A percentile compares a stretch with the other conserved stretches of the same genome.
Evolutionary conservation across 2,797 vertebrate genomes (phyloP).

Genomic region (Aeoliscus strigatus): DNA sequence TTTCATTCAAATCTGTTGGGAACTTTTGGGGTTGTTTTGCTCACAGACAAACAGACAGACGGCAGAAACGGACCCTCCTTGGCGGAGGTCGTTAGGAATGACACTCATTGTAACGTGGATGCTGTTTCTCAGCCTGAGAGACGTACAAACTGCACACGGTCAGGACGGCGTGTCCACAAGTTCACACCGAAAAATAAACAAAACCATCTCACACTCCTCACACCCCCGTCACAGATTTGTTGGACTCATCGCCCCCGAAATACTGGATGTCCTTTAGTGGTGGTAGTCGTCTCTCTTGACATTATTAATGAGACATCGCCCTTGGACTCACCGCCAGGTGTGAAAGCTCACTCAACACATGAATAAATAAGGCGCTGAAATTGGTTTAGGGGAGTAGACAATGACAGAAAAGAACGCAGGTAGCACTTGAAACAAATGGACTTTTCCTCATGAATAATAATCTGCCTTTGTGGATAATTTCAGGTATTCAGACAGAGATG

Average conservation of each 20-base stretch:
- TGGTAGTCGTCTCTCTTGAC: slow-evolving; percentile 21
- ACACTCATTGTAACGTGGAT: too few species aligned
- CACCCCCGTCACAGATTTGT: slow-evolving; percentile 1
- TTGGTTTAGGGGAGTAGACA: slow-evolving; percentile 31
- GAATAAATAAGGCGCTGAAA: slow-evolving; percentile 46
- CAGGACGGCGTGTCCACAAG: slow-evolving; percentile 1
- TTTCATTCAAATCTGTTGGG: too few species aligned
- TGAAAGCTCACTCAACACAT: slow-evolving; percentile 36
- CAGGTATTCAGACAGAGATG: slow-evolving; percentile 29
- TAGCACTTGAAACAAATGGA: slow-evolving; percentile 52
- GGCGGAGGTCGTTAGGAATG: too few species aligned
- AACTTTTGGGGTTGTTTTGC: too few species aligned
- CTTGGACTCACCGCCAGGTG: slow-evolving; percentile 47
- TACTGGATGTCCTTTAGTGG: slow-evolving; percentile 11
- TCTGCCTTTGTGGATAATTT: slow-evolving; percentile 42
- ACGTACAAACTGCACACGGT: too few species aligned
- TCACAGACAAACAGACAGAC: too few species aligned
- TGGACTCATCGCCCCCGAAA: slow-evolving; percentile 14
- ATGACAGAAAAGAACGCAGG: slow-evolving; percentile 44
- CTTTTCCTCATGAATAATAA: slow-evolving; percentile 61
- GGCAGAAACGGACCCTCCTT: too few species aligned
- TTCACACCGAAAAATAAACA: too few species aligned
- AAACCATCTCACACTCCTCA: not conserved
- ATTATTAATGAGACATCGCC: slow-evolving; percentile 54
- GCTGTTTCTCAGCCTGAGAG: too few species aligned